A percentile compares a stretch with the other conserved stretches of the same genome.
Evolutionary conservation across 2,888 invertebrate species (phyloP).

Genomic region (Rhogogaster chlorosoma): DNA sequence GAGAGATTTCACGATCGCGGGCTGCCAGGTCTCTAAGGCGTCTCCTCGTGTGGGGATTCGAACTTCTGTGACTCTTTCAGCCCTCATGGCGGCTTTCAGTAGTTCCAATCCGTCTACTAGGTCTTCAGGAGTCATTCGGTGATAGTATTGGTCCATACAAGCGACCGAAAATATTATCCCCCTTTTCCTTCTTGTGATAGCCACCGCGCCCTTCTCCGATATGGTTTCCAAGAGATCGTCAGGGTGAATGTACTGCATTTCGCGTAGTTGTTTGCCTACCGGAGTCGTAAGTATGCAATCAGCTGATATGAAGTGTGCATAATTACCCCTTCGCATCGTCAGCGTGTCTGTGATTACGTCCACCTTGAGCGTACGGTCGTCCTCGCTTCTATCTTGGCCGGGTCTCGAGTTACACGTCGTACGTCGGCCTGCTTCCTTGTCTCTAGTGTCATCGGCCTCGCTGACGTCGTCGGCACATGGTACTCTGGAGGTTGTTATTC

Average conservation of each 20-base stretch:
- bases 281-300: not conserved
- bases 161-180: not conserved
- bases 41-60: not conserved
- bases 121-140: slow-evolving; percentile 12
- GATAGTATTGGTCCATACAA: not conserved
- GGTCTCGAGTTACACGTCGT: not conserved
- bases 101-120: not conserved
- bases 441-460: not conserved
- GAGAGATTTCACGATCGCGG: not conserved
- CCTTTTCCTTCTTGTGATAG: not conserved
- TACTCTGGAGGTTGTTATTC: not conserved
- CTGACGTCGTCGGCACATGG: not conserved
- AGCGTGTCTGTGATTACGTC: not conserved
- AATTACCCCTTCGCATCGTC: slow-evolving; percentile 15
- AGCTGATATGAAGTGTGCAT: not conserved
- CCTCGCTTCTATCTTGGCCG: not conserved
- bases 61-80: not conserved
- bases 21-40: not conserved
- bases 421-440: not conserved
- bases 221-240: not conserved
- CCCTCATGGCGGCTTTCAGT: not conserved
- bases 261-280: slow-evolving; percentile 12
- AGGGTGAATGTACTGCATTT: not conserved
- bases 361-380: not conserved
- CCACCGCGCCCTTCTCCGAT: not conserved